Base-by-base conservation (phyloP, 37 sponge, comb jelly and placozoan genomes). In the Spongilla lacustris region DNA sequence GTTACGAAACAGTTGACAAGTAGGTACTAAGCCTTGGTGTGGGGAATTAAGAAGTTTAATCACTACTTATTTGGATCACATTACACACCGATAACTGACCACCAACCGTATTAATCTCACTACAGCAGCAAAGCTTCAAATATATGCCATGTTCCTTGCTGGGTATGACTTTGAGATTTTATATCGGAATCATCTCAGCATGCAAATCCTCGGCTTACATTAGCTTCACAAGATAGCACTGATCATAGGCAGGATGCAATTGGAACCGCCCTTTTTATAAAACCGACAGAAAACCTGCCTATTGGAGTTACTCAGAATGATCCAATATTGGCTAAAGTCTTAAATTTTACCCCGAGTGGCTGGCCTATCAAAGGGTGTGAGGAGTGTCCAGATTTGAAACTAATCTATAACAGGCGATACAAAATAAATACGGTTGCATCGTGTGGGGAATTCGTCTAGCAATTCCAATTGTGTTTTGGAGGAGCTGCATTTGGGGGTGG, bases 51-150 rank as follows among this genome's bases (percentile, higher is more conserved):
- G 29, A 81, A 70, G 26, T 86, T 93, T 27, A 87, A 93, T 58
- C 50, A 75, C 0, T 94, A 94, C 30, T 49, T 94, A 22, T 94
- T 82, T 76, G 94, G 88, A 22, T 38, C 90, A 22, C 30, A 83
- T 0, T 93, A 89, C 78, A 78, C 66, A 4, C 71, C 90, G 24
- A 38, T 84, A 4, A 90, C 89, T 12, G 88, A 92, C 50, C 92
- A 92, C 35, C 80, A 84, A 36, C 86, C 89, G 84, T 9, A 30
- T 86, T 9, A 83, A 82, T 25, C 21, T 71, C 26, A 31, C 84
- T 36, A 83, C 84, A 1, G 73, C 85, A 23, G 81, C 83, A 4
- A 27, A 83, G 23, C 69, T 92, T 13, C 84, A 83, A 46, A 46
- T 4, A 8, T 8, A 46, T 46, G n/a, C 46, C 4, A 8, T 8